Evolutionary conservation across 2,888 invertebrate species (phyloP), one percentile per base, ranked within the genome.

Genomic region (Imbricaverruca yamaguchii): DNA sequence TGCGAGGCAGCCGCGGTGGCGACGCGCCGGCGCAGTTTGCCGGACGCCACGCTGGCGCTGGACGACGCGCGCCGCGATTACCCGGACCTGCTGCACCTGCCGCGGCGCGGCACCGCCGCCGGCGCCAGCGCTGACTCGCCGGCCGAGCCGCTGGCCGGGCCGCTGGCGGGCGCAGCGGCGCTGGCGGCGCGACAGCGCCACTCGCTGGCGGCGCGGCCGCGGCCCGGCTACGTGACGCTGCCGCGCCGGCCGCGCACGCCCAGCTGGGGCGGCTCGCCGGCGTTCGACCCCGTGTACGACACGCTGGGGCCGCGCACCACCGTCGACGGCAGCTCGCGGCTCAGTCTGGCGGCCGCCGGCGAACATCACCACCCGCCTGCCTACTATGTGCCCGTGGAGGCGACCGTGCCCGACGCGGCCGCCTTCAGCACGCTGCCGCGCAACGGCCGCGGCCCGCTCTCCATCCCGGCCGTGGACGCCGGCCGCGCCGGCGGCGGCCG

Each of bases 271-370:
- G 81, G 87, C 59, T 80, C 80, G 57, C 39, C 81, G 9, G 67
- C 80, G 18, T 53, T 39, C 80, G 83, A 84, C 85, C 95, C 95
- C 0, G 92, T 93, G 83, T 95, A 95, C 87, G 95, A 96, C 88
- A 95, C 95, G 88, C 94, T 95, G 93, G 95, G 95, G 12, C 93
- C 94, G 81, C 90, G 95, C 84, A 93, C 95, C 81, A 95, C 95
- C 15, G 94, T 94, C 63, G 93, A 94, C 83, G 95, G 95, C 80
- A 84, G 84, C 7, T 95, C 95, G 13, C 94, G 93, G 56, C 91
- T 94, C 86, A 94, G 94, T 57, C 89, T 95, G 84, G 93, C 94
- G 23, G 11, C n/a, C 9, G 56, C 25, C 12, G 56, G 57, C 79
- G 57, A 23, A n/a, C 21, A 55, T 4, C 39, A 39, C 55, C n/a